A percentile compares a stretch with the other conserved stretches of the same genome.
phyloP scores from a whole-genome alignment of 1,140 invertebrate genomes.

The Apis cerana region DNA sequence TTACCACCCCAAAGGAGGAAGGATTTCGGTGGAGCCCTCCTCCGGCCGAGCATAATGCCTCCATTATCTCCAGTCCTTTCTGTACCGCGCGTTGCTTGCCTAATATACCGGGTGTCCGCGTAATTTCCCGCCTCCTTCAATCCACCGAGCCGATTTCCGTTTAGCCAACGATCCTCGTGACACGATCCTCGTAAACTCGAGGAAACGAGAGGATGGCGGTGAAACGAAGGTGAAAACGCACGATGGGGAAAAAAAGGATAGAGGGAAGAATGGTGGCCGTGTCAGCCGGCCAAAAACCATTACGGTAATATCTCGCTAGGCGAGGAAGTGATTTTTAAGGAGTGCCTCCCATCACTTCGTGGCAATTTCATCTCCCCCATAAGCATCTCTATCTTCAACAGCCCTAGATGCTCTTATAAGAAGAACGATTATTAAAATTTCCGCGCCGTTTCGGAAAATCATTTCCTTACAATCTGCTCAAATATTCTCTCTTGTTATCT shows the following conservation, averaged over 20 bases:
- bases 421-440: conserved; percentile 70
- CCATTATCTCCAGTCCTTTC: conserved; percentile 73
- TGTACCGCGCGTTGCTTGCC: conserved; percentile 33
- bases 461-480: conserved; percentile 19
- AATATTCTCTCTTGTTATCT: background rate
- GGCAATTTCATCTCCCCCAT: conserved; percentile 63
- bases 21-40: conserved; percentile 61
- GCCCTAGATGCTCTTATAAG: conserved; percentile 27
- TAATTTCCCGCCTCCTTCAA: conserved; percentile 37
- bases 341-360: conserved; percentile 63
- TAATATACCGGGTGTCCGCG: conserved; percentile 61
- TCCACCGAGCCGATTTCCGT: background rate
- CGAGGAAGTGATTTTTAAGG: conserved; percentile 72
- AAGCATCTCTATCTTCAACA: conserved; percentile 49
- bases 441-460: conserved; percentile 57
- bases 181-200: conserved; percentile 40
- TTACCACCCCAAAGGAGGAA: conserved; percentile 52
- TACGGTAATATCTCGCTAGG: conserved; percentile 65
- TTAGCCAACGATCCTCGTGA: conserved; percentile 33
- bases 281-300: conserved; percentile 58
- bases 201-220: background rate
- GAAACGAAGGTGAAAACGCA: conserved; percentile 24
- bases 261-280: conserved; percentile 10
- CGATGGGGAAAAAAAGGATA: background rate
- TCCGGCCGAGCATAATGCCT: conserved; percentile 68